Conservation (phyloP, 2,113 vertebrate genomes). For the Callorhinus ursinus region DNA sequence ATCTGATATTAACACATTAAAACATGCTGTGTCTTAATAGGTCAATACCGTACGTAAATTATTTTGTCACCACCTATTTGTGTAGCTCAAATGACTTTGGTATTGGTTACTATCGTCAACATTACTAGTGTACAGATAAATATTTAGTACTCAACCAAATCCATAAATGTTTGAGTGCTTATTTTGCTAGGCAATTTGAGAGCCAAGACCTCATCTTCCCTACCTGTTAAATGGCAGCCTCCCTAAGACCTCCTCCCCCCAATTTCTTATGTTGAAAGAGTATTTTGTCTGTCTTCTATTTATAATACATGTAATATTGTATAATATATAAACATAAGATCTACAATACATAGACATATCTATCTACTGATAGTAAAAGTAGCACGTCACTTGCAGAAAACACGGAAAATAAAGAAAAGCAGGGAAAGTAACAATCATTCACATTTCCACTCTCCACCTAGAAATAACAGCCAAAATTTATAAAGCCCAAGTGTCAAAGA, state of each 20-base stretch:
- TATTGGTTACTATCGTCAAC: not conserved
- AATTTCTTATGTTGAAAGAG: not conserved
- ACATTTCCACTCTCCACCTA: not conserved
- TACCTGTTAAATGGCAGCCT: not conserved
- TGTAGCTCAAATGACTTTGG: not conserved
- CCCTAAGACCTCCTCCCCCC: not conserved
- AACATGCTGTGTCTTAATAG: constrained; percentile 21
- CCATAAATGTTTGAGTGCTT: not conserved
- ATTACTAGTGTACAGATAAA: not conserved
- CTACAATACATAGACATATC: not conserved
- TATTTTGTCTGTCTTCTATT: not conserved
- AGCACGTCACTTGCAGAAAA: not conserved
- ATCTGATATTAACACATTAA: constrained; percentile 47
- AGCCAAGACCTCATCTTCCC: not conserved
- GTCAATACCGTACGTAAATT: not conserved
- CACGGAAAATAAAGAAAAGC: constrained; percentile 1
- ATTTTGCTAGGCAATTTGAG: not conserved
- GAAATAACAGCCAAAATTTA: not conserved
- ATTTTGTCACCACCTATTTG: constrained; percentile 5
- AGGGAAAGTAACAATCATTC: not conserved
- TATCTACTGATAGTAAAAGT: not conserved
- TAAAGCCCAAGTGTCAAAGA: not conserved
- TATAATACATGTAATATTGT: not conserved
- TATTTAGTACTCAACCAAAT: not conserved
- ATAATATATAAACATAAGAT: not conserved